Evolutionary conservation across 2,797 vertebrate species (phyloP), one percentile per base, ranked within the genome.

Genomic region (Pogonophryne albipinna): DNA sequence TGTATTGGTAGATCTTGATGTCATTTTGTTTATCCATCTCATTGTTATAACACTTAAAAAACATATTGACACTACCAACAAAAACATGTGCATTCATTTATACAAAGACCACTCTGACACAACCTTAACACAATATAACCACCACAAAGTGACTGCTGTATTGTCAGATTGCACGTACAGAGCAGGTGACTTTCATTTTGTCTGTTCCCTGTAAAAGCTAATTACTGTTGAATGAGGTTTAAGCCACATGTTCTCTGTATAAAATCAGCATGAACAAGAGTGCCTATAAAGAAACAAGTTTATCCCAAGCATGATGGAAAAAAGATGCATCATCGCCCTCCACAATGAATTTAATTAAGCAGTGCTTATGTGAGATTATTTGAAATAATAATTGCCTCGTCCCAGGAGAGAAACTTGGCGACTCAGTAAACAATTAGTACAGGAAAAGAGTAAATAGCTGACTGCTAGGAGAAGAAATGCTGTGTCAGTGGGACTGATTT

Each of bases 361-460:
- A 55, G 64, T 78, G 60, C 64, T 78, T 71, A n/a, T 63, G 19
- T 74, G 42, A 76, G 51, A 74, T 78, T 67, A 60, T 82, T 82
- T 62, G 3, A 31, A 78, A 51, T 60, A 69, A 62, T 71, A 45
- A 76, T 57, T 64, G 38, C 11, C 19, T 38, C 23, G 3, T 74
- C 73, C 66, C 77, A 56, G 77, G 76, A 70, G 85, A 74, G 16
- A 72, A 72, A 74, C 69, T 12, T 66, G 51, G 44, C 66, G 83
- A 87, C 57, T 64, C 41, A 63, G 74, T 82, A 85, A 89, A 86
- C 85, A 91, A 89, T 90, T 69, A 84, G 58, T 47, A 72, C 55
- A 86, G 80, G 85, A 83, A 91, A 69, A 77, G 19, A 10, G 75
- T 60, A 67, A 70, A 85, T 44, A 27, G 74, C 78, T 87, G 78